Evolutionary conservation across 2,113 vertebrate genomes (phyloP).

Genomic region (Dicaeum eximium): DNA sequence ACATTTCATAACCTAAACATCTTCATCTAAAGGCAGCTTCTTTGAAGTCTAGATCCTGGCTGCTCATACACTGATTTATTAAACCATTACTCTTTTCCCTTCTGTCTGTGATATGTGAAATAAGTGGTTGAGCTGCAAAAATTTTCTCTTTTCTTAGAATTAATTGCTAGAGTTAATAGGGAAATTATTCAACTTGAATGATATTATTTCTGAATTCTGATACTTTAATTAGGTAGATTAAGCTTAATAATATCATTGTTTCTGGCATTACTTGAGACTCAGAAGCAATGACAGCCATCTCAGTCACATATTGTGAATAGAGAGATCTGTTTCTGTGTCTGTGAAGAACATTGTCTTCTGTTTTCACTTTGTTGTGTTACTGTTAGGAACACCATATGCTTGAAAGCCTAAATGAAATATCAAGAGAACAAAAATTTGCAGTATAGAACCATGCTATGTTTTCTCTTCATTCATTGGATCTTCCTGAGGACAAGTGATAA

Average conservation of each 20-base stretch:
- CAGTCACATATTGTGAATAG: not conserved
- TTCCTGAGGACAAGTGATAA: not conserved
- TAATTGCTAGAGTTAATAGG: not conserved
- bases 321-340: not conserved
- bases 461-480: not conserved
- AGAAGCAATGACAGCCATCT: not conserved
- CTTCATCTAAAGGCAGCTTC: not conserved
- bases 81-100: not conserved
- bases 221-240: not conserved
- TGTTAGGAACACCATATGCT: not conserved
- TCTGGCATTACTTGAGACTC: not conserved
- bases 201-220: not conserved
- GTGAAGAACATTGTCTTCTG: not conserved
- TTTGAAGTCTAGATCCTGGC: not conserved
- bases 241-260: not conserved
- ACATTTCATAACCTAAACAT: not conserved
- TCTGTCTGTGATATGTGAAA: not conserved
- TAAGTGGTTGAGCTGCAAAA: accelerated
- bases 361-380: not conserved
- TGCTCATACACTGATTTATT: not conserved
- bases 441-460: not conserved
- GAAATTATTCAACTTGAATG: not conserved
- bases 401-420: not conserved
- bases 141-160: not conserved
- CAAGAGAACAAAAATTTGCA: not conserved